phyloP scores from a whole-genome alignment of 2,888 invertebrate species.

The Macaria notata region DNA sequence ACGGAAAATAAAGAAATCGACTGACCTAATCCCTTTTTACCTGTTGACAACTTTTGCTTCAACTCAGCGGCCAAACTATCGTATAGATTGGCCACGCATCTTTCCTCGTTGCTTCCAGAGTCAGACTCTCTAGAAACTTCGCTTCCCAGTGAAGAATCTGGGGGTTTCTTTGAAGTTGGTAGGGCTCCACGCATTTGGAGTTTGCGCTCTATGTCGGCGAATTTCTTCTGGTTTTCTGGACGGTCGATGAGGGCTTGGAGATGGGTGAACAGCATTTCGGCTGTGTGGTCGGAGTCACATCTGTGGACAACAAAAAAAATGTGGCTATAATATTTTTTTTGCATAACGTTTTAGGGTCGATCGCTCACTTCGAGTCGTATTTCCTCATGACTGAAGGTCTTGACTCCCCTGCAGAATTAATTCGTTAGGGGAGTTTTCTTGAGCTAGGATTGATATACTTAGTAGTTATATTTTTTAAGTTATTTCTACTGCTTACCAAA shows the following conservation, averaged over 20 bases:
- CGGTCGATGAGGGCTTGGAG: constrained; percentile 90
- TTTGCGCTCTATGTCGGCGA: constrained; percentile 88
- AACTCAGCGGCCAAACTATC: constrained; percentile 96
- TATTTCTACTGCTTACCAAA: too few species aligned
- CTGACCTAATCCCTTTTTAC: constrained; percentile 79
- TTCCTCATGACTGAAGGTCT: too few species aligned
- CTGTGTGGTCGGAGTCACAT: constrained; percentile 97
- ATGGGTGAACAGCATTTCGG: constrained; percentile 92
- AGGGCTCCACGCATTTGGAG: constrained; percentile 80
- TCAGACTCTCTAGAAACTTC: constrained; percentile 88
- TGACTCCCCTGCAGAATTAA: too few species aligned
- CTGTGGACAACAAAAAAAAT: constrained; percentile 44
- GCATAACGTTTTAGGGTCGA: too few species aligned
- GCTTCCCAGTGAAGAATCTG: constrained; percentile 89
- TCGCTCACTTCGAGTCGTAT: too few species aligned
- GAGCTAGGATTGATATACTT: too few species aligned
- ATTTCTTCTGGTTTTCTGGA: constrained; percentile 93
- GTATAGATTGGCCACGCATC: constrained; percentile 89
- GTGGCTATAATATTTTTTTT: too few species aligned
- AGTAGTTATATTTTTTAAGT: too few species aligned
- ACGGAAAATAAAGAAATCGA: constrained; percentile 51
- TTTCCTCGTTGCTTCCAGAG: constrained; percentile 87
- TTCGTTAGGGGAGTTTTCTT: too few species aligned
- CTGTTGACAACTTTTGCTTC: constrained; percentile 84
- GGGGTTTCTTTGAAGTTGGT: constrained; percentile 83